A percentile compares a stretch with the other conserved stretches of the same genome.
Evolutionary conservation across 2,888 invertebrate genomes (phyloP).

Genomic region (Esperia sulphurella): DNA sequence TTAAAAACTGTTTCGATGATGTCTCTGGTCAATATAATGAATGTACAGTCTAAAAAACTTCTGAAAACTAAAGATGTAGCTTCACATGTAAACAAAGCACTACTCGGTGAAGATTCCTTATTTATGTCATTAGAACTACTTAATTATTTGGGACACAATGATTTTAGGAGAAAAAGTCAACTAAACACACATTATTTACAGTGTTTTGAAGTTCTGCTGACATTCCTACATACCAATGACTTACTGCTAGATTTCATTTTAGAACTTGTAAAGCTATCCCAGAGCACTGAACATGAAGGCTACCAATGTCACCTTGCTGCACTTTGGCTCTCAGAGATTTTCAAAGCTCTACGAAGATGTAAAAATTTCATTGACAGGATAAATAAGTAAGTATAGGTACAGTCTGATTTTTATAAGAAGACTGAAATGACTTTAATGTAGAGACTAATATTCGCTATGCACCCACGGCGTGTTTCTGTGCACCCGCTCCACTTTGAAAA

Average conservation of each 20-base stretch:
- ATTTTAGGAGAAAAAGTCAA: constrained; percentile 32
- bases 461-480: no score
- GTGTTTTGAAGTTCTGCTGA: constrained; percentile 77
- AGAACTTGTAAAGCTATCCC: constrained; percentile 59
- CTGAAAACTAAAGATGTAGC: constrained; percentile 36
- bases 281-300: constrained; percentile 36
- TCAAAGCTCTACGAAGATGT: constrained; percentile 58
- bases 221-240: constrained; percentile 71
- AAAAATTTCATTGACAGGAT: constrained; percentile 44
- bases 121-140: constrained; percentile 57
- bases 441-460: no score
- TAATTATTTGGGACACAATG: constrained; percentile 35
- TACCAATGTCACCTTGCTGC: constrained; percentile 61
- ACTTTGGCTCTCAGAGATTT: constrained; percentile 76
- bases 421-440: no score
- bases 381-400: constrained; percentile 38
- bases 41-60: constrained; percentile 41
- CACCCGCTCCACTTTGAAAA: no score
- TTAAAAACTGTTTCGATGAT: constrained; percentile 46
- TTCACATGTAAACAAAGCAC: constrained; percentile 37
- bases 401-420: no score
- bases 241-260: constrained; percentile 67
- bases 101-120: constrained; percentile 52
- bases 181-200: constrained; percentile 47
- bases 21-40: constrained; percentile 41